Evolutionary conservation across 2,113 vertebrate genomes (phyloP), one percentile per base, ranked within the genome.

Genomic region (Etheostoma spectabile): DNA sequence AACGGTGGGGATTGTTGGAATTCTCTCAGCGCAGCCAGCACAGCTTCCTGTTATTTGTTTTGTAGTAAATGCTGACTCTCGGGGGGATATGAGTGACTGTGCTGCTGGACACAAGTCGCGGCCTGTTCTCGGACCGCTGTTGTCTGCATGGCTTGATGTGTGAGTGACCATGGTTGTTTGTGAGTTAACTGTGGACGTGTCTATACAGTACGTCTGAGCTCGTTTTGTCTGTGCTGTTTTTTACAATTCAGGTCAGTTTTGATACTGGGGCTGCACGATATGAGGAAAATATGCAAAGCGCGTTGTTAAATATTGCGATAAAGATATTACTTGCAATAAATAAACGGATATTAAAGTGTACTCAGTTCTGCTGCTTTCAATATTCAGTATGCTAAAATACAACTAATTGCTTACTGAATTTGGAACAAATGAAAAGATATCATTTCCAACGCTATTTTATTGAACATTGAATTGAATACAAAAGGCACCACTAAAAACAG

Each of bases 1-100:
- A 89, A 91, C 81, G 90, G 89, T 45, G 84, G 82, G 83, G 88
- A 93, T 84, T 90, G 76, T 89, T 86, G 85, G 60, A 7, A 68
- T 64, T 89, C 89, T 86, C 74, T 16, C 69, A 80, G 80, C 55
- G 15, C 45, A n/a, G 80, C 71, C 83, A 65, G 63, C 62, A 6
- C 38, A 2, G 13, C 67, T 89, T 90, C 81, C 84, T 85, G 93
- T 95, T 92, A 89, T 93, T 92, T 77, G 64, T 92, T 95, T 93
- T 91, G 89, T 91, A 89, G 91, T 93, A 92, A 92, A 92, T 72
- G 86, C 82, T 60, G 82, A 70, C 63, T 89, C 90, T 91, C 88
- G 12, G 91, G 84, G 68, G 89, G 86, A 69, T 45, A 64, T 52
- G 84, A 87, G 21, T 33, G 90, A 73, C 84, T 64, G 13, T 55